These are phyloP conservation scores for Cuniculus paca DNA, from an alignment of 2,797 vertebrate species.

Conservation along the genomic window DNA sequence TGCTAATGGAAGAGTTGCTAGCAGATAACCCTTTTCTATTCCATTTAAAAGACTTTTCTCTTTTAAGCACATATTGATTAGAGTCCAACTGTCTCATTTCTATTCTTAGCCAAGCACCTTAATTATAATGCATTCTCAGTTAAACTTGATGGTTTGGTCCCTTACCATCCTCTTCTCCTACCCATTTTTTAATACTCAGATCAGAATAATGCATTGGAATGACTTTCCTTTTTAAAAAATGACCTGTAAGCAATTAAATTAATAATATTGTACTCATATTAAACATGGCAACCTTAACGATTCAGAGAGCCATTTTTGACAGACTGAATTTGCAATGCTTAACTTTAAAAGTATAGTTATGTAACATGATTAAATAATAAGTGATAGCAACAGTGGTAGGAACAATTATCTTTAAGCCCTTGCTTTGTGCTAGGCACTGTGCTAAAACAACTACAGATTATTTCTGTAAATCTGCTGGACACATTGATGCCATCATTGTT, in stretches of 20 bases:
- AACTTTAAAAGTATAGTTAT: constrained; percentile 21
- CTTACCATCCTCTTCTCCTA: background rate
- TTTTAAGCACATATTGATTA: constrained; percentile 76
- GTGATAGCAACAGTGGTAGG: background rate
- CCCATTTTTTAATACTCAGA: background rate
- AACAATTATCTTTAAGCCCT: background rate
- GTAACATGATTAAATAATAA: background rate
- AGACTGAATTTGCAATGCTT: background rate
- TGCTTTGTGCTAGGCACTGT: background rate
- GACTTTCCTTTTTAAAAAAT: constrained; percentile 19
- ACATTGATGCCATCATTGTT: background rate
- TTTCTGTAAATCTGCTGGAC: constrained; percentile 33
- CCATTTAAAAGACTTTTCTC: constrained; percentile 54
- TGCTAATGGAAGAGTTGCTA: background rate
- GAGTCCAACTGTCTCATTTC: constrained; percentile 53
- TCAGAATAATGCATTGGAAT: constrained; percentile 60
- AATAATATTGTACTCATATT: background rate
- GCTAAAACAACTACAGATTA: background rate
- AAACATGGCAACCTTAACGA: constrained; percentile 34
- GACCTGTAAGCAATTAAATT: constrained; percentile 42
- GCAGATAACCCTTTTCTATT: constrained; percentile 4
- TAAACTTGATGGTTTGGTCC: constrained; percentile 60
- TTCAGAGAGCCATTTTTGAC: background rate
- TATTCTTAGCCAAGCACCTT: constrained; percentile 71
- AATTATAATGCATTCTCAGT: constrained; percentile 68